Base-by-base conservation (phyloP, 2,113 vertebrate genomes). In the Romanogobio albipinnatus region DNA sequence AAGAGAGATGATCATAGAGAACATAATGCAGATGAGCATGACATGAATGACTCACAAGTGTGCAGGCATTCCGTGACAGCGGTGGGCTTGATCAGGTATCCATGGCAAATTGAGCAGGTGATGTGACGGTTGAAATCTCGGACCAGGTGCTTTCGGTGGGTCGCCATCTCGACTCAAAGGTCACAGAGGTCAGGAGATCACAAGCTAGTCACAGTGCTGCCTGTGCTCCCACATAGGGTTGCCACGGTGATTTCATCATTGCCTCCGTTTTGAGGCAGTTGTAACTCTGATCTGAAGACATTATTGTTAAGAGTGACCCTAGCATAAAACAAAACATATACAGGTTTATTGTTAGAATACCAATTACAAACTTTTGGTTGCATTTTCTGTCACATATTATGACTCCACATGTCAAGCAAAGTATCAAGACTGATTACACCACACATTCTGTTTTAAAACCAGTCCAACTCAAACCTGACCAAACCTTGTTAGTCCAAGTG, bases 61-160 rank as follows among this genome's bases (percentile, higher is more conserved):
- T 97, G 96, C 86, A 97, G 96, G 90, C 96, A 97, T 94, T 97
- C 96, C 0, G 96, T 97, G 80, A 97, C 96, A 15, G 96, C 96
- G 1, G 96, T 97, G 76, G 96, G 96, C 91, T 97, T 97, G 93
- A 97, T 96, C 82, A 97, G 94, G 89, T 97, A 97, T 39, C 96
- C 96, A 93, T 95, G 96, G 82, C 96, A 97, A 89, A 97, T 95
- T 66, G 96, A 96, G 92, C 96, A 97, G 87, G 96, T 97, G 92
- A 97, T 96, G 81, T 96, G 93, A 64, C 95, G 95, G 90, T 97
- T 97, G 91, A 97, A 97, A 93, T 97, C 96, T 95, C 96, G 96
- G 91, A 97, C 95, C 91, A 96, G 93, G 90, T 96, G 95, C 90
- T 94, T 96, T 94, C 95, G 95, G 93, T 95, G 96, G 86, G 94